Percentiles rank a stretch among this genome's conserved stretches.
Conservation (phyloP, 2,113 vertebrate species). For the Bos javanicus region DNA sequence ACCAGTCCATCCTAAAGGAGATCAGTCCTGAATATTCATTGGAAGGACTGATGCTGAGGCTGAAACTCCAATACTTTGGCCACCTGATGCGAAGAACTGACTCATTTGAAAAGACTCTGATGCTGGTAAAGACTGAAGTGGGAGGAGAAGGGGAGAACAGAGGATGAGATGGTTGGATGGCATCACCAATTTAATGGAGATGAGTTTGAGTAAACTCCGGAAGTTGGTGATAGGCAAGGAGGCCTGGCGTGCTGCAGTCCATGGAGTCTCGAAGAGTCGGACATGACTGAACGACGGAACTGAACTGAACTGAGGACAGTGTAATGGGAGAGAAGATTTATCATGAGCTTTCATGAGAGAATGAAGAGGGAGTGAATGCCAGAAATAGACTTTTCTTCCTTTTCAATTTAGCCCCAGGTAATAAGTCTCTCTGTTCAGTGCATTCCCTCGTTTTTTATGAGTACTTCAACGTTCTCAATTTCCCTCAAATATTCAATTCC, state of each 20-base stretch:
- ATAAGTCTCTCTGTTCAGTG: neutral
- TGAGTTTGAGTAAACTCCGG: neutral
- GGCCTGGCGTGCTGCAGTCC: neutral
- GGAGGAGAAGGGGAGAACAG: neutral
- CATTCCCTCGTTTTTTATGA: neutral
- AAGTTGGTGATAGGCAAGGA: neutral
- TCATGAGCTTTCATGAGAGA: fast-evolving
- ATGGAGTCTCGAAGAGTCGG: fast-evolving
- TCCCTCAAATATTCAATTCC: neutral
- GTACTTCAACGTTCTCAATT: neutral
- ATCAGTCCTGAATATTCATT: neutral
- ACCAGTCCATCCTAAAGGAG: neutral
- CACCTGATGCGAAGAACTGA: neutral
- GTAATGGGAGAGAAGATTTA: neutral
- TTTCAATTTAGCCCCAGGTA: neutral
- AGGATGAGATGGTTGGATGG: neutral
- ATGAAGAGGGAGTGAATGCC: neutral
- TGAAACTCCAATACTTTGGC: neutral
- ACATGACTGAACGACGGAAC: neutral
- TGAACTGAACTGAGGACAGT: neutral
- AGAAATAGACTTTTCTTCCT: neutral
- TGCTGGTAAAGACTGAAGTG: fast-evolving
- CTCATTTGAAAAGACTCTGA: neutral
- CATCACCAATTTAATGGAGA: fast-evolving
- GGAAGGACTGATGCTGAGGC: neutral